Conservation (phyloP, 1,140 invertebrate species). For the Pseudomyrmex gracilis region DNA sequence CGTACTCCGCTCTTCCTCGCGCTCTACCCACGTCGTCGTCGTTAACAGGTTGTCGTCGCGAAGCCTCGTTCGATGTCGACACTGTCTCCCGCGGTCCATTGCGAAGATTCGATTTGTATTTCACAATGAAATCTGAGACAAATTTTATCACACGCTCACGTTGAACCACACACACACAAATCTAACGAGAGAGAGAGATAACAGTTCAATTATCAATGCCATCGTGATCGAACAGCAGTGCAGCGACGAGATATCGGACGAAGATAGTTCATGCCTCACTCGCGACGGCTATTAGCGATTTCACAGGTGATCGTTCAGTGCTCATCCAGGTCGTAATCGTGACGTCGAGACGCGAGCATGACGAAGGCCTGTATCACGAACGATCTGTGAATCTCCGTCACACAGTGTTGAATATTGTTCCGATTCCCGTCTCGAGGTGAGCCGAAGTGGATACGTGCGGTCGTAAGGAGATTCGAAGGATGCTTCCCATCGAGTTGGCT, state of each 20-base stretch:
- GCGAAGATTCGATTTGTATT: background rate
- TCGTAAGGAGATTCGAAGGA: constrained; percentile 36
- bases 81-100: background rate
- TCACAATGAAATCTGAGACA: constrained; percentile 8
- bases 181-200: background rate
- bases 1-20: constrained; percentile 27
- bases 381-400: constrained; percentile 4
- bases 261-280: constrained; percentile 17
- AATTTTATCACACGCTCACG: background rate
- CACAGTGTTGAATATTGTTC: constrained; percentile 15
- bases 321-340: constrained; percentile 4
- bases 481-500: constrained; percentile 20
- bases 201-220: background rate
- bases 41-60: constrained; percentile 77
- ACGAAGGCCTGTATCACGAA: constrained; percentile 11
- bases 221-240: background rate
- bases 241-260: constrained; percentile 1
- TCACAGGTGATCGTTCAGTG: background rate
- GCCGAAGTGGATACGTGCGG: constrained; percentile 24
- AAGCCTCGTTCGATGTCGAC: constrained; percentile 33
- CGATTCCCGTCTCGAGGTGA: constrained; percentile 32
- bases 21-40: constrained; percentile 44
- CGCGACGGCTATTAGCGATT: constrained; percentile 44
- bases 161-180: background rate
- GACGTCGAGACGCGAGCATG: constrained; percentile 4